phyloP scores from a whole-genome alignment of 2,888 invertebrate species.

The Drosophila dives region DNA sequence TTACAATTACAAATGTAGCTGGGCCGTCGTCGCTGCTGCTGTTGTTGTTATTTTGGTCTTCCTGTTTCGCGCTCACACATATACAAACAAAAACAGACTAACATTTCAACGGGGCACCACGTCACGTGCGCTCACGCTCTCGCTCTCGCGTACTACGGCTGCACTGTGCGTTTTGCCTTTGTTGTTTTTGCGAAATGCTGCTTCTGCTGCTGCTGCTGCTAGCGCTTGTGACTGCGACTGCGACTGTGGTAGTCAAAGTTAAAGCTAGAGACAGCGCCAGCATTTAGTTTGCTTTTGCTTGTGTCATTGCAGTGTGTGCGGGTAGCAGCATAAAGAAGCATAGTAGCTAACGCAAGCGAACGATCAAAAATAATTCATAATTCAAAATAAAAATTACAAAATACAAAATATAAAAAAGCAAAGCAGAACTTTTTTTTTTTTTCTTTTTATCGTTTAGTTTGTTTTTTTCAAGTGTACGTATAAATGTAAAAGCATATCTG shows the following conservation, averaged over 20 bases:
- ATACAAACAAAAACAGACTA: constrained; percentile 50
- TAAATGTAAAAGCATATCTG: not conserved
- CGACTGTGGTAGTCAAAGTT: constrained; percentile 51
- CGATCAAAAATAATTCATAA: constrained; percentile 34
- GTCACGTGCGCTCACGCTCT: constrained; percentile 62
- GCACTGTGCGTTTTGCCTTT: constrained; percentile 59
- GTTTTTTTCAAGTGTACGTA: constrained; percentile 57
- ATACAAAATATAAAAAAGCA: constrained; percentile 16
- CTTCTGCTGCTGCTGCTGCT: constrained; percentile 33
- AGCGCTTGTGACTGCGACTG: constrained; percentile 36
- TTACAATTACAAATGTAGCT: constrained; percentile 60
- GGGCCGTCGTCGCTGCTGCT: constrained; percentile 26
- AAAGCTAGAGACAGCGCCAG: constrained; percentile 58
- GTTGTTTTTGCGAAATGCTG: constrained; percentile 69
- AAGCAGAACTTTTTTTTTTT: constrained; percentile 10
- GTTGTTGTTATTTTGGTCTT: constrained; percentile 64
- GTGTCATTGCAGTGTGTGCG: constrained; percentile 78
- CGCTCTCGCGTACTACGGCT: constrained; percentile 45
- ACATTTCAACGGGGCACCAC: constrained; percentile 41
- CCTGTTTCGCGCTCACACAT: constrained; percentile 66
- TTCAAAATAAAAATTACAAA: constrained; percentile 29
- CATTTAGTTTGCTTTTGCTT: constrained; percentile 77
- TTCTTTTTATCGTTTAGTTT: constrained; percentile 37
- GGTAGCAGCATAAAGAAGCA: constrained; percentile 64
- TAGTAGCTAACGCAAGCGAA: constrained; percentile 32